Conservation (phyloP, 2,797 vertebrate species). For the Ataeniobius toweri region DNA sequence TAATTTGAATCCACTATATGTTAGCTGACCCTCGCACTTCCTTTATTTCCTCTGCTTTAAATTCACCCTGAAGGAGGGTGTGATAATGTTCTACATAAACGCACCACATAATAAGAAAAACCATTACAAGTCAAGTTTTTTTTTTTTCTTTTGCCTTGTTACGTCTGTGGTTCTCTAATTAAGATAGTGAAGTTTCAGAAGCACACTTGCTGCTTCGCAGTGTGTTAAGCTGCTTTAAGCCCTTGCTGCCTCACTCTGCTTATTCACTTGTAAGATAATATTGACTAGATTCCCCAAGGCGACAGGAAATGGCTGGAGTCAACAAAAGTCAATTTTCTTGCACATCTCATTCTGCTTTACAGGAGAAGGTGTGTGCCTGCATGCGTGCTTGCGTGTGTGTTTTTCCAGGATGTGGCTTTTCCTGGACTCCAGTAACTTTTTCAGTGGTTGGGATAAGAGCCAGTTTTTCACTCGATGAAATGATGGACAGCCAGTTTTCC, state of each 20-base stretch:
- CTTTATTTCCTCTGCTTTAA: neutral
- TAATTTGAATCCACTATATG: neutral
- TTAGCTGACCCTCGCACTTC: neutral
- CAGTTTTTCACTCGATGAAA: slow-evolving; percentile 8
- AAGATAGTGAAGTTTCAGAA: slow-evolving; percentile 22
- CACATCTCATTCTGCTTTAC: slow-evolving; percentile 19
- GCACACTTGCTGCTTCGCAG: slow-evolving; percentile 20
- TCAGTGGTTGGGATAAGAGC: slow-evolving; percentile 3
- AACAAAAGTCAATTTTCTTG: slow-evolving; percentile 17
- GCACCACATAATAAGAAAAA: neutral
- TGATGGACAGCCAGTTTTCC: slow-evolving; percentile 3
- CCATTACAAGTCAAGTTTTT: neutral
- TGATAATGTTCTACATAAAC: slow-evolving; percentile 1
- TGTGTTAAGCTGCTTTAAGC: slow-evolving; percentile 11
- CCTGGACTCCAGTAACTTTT: slow-evolving; percentile 7
- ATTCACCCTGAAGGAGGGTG: neutral
- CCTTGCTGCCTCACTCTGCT: neutral
- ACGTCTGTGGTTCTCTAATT: slow-evolving; percentile 7
- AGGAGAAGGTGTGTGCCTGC: neutral
- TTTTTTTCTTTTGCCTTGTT: neutral
- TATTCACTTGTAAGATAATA: slow-evolving; percentile 42
- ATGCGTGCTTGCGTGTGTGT: neutral
- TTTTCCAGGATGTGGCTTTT: slow-evolving; percentile 33
- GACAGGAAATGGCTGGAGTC: slow-evolving; percentile 36
- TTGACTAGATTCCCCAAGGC: slow-evolving; percentile 31